Evolutionary conservation across 2,797 vertebrate genomes (phyloP), one percentile per base, ranked within the genome.

Genomic region (Alauda arvensis): DNA sequence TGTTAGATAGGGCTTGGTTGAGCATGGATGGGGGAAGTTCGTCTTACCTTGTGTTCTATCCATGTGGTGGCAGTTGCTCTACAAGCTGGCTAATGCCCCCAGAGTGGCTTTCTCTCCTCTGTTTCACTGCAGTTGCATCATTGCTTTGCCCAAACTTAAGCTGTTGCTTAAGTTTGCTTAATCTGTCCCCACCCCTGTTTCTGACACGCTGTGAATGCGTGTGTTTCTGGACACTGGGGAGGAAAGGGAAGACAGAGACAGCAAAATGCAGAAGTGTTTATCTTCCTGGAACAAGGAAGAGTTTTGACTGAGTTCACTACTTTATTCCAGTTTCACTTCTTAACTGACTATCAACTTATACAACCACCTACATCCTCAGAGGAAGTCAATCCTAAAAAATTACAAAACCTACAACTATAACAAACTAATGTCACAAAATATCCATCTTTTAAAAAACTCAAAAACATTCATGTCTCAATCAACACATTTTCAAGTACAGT

Each of bases 181-280:
- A 2, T 19, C 46, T 77, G 51, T 3, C 34, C 37, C 14, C 18
- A 10, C 3, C 1, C 8, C 8, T 18, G 5, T 37, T 56, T 31
- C 49, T 60, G 33, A 14, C 33, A 40, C 0, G 2, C 45, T 70
- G 40, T 77, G 79, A 69, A 13, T 5, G 2, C 0, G 0, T 10
- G 29, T 0, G 0, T 28, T 49, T 63, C 67, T 61, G 51, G 51
- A 5, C 1, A 0, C 42, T 4, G 8, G 12, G 34, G 24, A 86
- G n/a, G n/a, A 52, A 68, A 24, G 46, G n/a, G 43, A 39, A 62
- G 40, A 20, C 17, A 4, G 34, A 63, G 31, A 17, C 4, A 21
- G 39, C 10, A 51, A 87, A 87, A 87, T 40, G 45, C 42, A 59
- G n/a, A 69, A 26, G 37, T 55, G 23, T 16, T 66, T 66, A 59